phyloP scores from a whole-genome alignment of 2,113 vertebrate species.

The Boleophthalmus pectinirostris region DNA sequence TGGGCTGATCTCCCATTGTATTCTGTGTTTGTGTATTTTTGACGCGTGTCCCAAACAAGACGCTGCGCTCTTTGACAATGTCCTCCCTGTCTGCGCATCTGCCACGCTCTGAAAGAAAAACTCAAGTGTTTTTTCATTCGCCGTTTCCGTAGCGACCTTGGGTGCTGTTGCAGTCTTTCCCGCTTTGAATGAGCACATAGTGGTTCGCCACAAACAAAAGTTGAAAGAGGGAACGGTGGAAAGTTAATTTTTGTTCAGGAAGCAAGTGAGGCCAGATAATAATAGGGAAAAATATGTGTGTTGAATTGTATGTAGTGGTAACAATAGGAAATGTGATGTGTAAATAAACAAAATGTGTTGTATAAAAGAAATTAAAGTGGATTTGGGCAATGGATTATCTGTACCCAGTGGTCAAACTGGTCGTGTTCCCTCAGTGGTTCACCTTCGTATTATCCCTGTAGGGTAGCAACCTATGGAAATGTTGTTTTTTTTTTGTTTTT shows the following conservation, averaged over 20 bases:
- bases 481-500: too few species aligned
- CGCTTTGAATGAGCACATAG: neutral
- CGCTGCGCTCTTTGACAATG: slow-evolving; percentile 22
- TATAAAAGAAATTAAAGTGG: neutral
- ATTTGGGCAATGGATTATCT: too few species aligned
- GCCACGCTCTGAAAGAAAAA: slow-evolving; percentile 19
- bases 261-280: neutral
- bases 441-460: too few species aligned
- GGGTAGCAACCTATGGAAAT: too few species aligned
- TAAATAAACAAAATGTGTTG: neutral
- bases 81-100: slow-evolving; percentile 6
- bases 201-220: slow-evolving; percentile 7
- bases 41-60: slow-evolving; percentile 14
- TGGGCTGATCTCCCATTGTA: slow-evolving; percentile 18
- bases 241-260: neutral
- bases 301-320: neutral
- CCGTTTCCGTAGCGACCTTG: slow-evolving; percentile 18
- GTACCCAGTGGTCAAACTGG: too few species aligned
- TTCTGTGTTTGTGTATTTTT: slow-evolving; percentile 18
- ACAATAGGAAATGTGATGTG: neutral
- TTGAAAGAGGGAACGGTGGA: slow-evolving; percentile 1
- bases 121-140: slow-evolving; percentile 25
- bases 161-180: slow-evolving; percentile 20
- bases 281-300: neutral
- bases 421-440: too few species aligned